Base-by-base conservation (phyloP, 2,797 vertebrate species). In the Pachyuromys duprasi region DNA sequence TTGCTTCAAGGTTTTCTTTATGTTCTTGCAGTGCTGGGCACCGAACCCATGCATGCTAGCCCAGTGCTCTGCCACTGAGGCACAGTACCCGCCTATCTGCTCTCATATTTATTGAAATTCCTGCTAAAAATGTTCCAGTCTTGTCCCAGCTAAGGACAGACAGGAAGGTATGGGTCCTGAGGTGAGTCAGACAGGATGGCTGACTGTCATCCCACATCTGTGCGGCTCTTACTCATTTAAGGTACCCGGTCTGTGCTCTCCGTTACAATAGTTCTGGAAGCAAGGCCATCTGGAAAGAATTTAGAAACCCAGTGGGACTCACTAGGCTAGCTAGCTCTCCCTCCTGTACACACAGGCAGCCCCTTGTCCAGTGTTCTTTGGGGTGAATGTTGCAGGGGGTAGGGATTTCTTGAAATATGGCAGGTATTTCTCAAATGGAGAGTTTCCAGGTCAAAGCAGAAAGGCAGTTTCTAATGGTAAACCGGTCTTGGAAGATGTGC, bases 391-490 rank as follows among this genome's bases (percentile, higher is more conserved):
- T 39, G 31, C 36, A 36, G 31, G 20, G 42, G 7, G 3, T 28
- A 31, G 2, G 53, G 15, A 36, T 67, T 67, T 70, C 79, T n/a
- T 20, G 13, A 42, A 6, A 0, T 11, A 15, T 11, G 26, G n/a
- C 28, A n/a, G 69, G 3, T 0, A 1, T 87, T 67, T 95, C 84
- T 90, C 39, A 80, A 80, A 55, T 13, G 79, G 45, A 72, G 20
- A 3, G 8, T 53, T 84, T 83, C 90, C 26, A 26, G 31, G 69
- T 95, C 90, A 93, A 86, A 90, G 81, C 65, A 89, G 63, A 93
- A 88, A 63, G 67, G 60, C n/a, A 31, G 17, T 36, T 89, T 33
- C 75, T 76, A 63, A 8, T 28, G 8, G 20, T 39, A 31, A 87
- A 94, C 22, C 2, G 8, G 33, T 74, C 57, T 94, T 90, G n/a